These are phyloP conservation scores for Oligia strigilis DNA, from an alignment of 2,888 invertebrate genomes.

Conservation along the genomic window DNA sequence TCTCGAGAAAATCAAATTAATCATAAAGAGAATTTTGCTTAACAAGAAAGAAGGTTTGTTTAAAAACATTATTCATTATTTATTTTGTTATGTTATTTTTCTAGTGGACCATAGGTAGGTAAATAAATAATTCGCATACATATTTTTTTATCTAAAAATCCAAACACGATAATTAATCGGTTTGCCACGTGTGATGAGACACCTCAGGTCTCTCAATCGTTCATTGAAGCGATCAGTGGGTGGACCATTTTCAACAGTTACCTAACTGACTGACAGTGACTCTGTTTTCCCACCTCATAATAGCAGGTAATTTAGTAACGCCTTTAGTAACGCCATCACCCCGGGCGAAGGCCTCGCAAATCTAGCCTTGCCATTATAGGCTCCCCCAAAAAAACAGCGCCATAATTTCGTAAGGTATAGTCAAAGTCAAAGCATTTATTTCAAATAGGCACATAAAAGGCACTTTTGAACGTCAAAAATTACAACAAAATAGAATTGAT, in stretches of 20 bases:
- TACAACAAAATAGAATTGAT: no score
- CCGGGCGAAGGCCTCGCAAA: neutral
- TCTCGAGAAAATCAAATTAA: conserved; percentile 16
- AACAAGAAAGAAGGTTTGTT: neutral
- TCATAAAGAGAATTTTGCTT: neutral
- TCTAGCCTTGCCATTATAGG: neutral
- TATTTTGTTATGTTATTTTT: neutral
- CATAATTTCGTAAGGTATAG: no score
- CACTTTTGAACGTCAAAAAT: no score
- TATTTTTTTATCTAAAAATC: neutral
- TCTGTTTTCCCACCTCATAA: neutral
- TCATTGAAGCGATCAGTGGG: neutral
- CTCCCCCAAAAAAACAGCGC: neutral
- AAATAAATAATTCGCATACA: neutral
- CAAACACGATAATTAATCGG: neutral
- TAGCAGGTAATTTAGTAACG: neutral
- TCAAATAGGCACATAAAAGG: no score
- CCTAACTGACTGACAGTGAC: neutral
- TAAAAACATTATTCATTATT: neutral
- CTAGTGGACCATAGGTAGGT: neutral
- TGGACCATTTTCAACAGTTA: neutral
- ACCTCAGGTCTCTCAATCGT: neutral
- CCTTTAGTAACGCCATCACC: neutral
- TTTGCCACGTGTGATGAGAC: neutral
- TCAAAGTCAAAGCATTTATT: no score